Base-by-base conservation (phyloP, 1,140 invertebrate genomes). In the Cotesia typhae region DNA sequence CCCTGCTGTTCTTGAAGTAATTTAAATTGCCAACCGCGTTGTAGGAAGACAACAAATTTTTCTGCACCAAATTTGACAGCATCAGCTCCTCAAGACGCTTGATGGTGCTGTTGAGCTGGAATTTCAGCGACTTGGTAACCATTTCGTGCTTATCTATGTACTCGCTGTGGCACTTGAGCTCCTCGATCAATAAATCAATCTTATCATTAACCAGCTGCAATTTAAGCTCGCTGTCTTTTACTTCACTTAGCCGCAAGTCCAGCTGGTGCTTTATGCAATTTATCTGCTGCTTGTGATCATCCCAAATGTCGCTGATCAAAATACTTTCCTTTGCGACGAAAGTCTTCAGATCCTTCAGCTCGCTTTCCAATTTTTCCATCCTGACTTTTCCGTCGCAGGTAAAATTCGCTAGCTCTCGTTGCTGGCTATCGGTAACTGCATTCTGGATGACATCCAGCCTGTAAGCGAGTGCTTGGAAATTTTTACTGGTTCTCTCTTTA, bases 341-440 rank as follows among this genome's bases (percentile, higher is more conserved):
- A 76, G 90, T 89, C 77, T 90, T 87, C 75, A 94, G 89, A 57
- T 92, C 90, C 28, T 88, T 76, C 4, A 83, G 28, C 41, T 83
- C 81, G 4, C 60, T 63, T 0, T 61, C 59, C 61, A 72, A 78
- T 14, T 79, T 61, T 2, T 51, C 64, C 1, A 70, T 28, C 4
- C 70, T 61, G 9, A 71, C 17, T 10, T 75, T 17, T 17, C 17
- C 17, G 17, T 17, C 60, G 1, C 41, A 9, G 41, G 5, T 10
- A 7, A 4, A 47, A 47, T 47, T 47, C 2, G 10, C 5, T 3
- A 6, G 2, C 12, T 72, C 67, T 7, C 76, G 74, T 9, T 64
- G 61, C 20, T 73, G 73, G 35, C 75, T 75, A 1, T 71, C 63
- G 0, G 28, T 53, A 1, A 79, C 37, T 20, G 64, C 65, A n/a